Percentiles rank a stretch among this genome's conserved stretches.
phyloP scores from a whole-genome alignment of 2,113 vertebrate species.

The Mus pahari region DNA sequence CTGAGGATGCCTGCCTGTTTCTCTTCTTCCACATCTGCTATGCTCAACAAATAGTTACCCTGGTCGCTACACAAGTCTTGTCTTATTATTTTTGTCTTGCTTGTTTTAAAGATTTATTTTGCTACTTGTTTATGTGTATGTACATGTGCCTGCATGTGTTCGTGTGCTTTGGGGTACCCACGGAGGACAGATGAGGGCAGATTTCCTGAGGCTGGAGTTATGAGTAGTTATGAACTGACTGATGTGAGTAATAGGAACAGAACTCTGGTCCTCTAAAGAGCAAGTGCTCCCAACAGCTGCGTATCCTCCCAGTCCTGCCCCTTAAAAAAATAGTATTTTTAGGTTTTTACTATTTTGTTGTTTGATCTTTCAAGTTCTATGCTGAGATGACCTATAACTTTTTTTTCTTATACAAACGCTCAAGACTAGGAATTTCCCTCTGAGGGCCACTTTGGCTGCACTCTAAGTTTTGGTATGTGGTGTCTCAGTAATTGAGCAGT shows the following conservation, averaged over 20 bases:
- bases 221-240: background rate
- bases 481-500: background rate
- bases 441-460: background rate
- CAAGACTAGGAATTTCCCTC: background rate
- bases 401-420: conserved; percentile 42
- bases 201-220: background rate
- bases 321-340: background rate
- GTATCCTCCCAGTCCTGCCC: background rate
- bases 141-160: too few species aligned
- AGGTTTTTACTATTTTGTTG: conserved; percentile 10
- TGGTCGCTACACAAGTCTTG: background rate
- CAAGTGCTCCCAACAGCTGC: background rate
- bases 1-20: background rate
- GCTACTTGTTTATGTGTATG: background rate
- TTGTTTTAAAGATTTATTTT: background rate
- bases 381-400: background rate
- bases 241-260: background rate
- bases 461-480: background rate
- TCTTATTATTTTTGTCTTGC: background rate
- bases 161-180: background rate
- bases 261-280: background rate
- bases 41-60: background rate
- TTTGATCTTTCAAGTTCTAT: background rate
- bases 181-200: background rate
- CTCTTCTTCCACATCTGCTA: background rate